Conservation (phyloP, 2,113 vertebrate genomes). For the Semnornis frantzii region DNA sequence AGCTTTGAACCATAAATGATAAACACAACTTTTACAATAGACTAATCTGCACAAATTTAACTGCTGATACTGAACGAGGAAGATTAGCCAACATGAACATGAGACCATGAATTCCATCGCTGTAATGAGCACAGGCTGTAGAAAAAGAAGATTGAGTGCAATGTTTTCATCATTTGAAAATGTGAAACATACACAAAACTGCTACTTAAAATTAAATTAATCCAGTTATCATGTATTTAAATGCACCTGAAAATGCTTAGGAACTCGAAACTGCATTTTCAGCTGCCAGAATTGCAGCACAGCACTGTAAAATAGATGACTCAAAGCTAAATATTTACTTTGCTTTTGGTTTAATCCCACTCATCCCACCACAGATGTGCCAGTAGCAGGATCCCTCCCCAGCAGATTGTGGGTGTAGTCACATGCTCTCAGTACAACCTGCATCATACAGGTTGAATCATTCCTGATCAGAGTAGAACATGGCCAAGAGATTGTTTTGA, state of each 20-base stretch:
- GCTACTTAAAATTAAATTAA: background rate
- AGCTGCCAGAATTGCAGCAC: background rate
- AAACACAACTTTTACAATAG: background rate
- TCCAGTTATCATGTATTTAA: background rate
- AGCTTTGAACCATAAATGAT: background rate
- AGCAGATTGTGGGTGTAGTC: background rate
- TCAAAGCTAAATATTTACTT: background rate
- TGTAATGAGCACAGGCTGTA: background rate
- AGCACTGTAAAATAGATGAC: background rate
- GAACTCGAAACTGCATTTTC: background rate
- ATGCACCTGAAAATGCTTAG: background rate
- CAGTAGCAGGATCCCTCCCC: background rate
- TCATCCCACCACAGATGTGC: background rate
- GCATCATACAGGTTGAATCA: background rate
- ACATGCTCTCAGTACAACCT: background rate
- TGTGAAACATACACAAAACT: background rate
- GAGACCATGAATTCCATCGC: background rate
- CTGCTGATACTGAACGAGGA: background rate
- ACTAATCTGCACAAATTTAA: background rate
- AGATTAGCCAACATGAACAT: background rate
- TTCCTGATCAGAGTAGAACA: background rate
- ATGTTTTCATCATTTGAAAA: background rate
- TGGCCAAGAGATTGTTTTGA: background rate
- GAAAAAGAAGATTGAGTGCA: background rate
- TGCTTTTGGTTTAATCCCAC: background rate